These are phyloP conservation scores for Dynastes grantii DNA, from an alignment of 2,888 invertebrate genomes.

Conservation along the genomic window DNA sequence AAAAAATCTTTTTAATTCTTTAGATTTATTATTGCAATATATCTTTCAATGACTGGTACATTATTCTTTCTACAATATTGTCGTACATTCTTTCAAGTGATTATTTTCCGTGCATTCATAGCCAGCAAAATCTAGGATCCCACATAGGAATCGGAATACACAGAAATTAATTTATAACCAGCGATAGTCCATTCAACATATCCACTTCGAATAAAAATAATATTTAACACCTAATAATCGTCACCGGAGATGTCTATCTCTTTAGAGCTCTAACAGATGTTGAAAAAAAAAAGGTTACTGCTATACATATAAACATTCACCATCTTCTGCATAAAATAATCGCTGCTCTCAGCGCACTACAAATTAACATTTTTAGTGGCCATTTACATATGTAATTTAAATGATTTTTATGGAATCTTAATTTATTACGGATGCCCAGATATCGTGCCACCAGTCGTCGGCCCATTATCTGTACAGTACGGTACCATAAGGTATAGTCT, in stretches of 20 bases:
- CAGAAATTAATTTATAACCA: too few relatives aligned
- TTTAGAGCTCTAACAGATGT: conserved; percentile 1
- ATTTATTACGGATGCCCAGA: conserved; percentile 20
- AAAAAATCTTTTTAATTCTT: too few relatives aligned
- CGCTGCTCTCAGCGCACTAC: background rate
- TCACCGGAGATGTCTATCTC: background rate
- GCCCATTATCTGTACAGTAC: background rate
- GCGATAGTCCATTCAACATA: background rate
- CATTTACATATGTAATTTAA: conserved; percentile 36
- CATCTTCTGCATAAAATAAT: background rate
- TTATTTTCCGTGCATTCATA: too few relatives aligned
- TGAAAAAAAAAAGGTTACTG: background rate
- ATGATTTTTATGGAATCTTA: conserved; percentile 33
- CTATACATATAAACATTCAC: background rate
- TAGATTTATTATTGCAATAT: too few relatives aligned
- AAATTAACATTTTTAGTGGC: conserved; percentile 36
- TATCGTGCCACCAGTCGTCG: background rate
- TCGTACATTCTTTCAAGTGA: too few relatives aligned
- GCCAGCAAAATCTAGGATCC: too few relatives aligned
- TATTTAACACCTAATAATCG: conserved; percentile 15
- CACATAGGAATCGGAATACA: too few relatives aligned
- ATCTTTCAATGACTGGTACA: too few relatives aligned
- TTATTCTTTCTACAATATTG: too few relatives aligned
- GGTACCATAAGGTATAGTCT: too few relatives aligned
- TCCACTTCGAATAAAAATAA: conserved; percentile 10